A percentile compares a stretch with the other conserved stretches of the same genome.
Evolutionary conservation across 2,888 invertebrate species (phyloP).

Genomic region (Drosophila infuscata): DNA sequence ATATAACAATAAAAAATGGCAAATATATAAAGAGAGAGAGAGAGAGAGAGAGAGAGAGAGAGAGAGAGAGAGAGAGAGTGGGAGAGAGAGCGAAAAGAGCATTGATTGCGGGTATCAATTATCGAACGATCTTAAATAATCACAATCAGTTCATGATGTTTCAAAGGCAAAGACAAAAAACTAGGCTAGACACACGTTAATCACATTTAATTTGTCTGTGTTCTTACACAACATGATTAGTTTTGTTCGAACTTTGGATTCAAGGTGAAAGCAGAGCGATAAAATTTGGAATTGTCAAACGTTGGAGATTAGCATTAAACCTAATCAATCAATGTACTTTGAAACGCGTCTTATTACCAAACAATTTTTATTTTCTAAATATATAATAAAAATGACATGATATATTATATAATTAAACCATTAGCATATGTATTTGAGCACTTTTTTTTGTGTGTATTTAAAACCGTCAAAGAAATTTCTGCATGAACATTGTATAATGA

Average conservation of each 20-base stretch:
- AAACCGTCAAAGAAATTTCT: not conserved
- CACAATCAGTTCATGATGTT: constrained; percentile 31
- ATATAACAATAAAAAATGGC: constrained; percentile 56
- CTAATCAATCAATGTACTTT: constrained; percentile 26
- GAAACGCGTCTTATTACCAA: not conserved
- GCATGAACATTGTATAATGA: not conserved
- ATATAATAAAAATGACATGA: not conserved
- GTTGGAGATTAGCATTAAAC: constrained; percentile 38
- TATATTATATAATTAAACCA: not conserved
- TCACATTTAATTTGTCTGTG: not conserved
- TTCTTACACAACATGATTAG: constrained; percentile 21
- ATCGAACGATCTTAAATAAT: constrained; percentile 63
- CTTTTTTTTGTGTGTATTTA: too few species aligned
- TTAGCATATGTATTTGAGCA: not conserved
- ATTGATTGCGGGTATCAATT: constrained; percentile 10
- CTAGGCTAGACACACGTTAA: not conserved
- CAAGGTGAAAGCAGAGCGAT: constrained; percentile 64
- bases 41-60: too few species aligned
- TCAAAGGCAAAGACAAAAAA: constrained; percentile 5
- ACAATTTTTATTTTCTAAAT: not conserved
- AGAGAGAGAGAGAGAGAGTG: too few species aligned
- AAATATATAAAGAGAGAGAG: constrained; percentile 28
- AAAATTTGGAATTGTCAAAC: constrained; percentile 47
- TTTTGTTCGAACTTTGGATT: constrained; percentile 67
- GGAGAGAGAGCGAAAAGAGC: constrained; percentile 18